These are phyloP conservation scores for Drosophila bunnanda DNA, from an alignment of 2,888 invertebrate genomes.

Conservation along the genomic window DNA sequence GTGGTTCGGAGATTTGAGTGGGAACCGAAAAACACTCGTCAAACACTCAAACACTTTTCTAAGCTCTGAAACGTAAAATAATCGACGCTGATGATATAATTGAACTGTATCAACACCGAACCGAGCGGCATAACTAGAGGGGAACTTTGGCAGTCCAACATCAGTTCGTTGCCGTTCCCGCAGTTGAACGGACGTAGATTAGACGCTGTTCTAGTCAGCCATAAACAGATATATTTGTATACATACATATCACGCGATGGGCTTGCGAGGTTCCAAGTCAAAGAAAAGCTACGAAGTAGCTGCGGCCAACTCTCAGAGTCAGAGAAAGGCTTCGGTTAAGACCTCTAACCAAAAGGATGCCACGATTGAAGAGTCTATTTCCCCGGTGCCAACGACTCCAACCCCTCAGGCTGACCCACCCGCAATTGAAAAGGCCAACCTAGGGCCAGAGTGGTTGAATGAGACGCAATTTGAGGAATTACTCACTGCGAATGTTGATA, in stretches of 20 bases:
- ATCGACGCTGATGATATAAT: constrained; percentile 33
- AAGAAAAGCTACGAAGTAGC: constrained; percentile 59
- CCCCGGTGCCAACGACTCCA: neutral
- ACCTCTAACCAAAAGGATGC: neutral
- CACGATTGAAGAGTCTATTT: neutral
- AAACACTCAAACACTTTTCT: constrained; percentile 17
- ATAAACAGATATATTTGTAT: neutral
- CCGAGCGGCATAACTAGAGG: constrained; percentile 4
- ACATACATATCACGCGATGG: constrained; percentile 43
- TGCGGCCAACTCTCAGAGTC: neutral
- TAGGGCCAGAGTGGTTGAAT: constrained; percentile 73
- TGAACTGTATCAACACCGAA: constrained; percentile 18
- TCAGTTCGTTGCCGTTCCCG: constrained; percentile 24
- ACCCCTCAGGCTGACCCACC: constrained; percentile 2
- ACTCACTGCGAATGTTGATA: constrained; percentile 49
- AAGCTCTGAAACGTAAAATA: constrained; percentile 7
- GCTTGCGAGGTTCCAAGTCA: constrained; percentile 56
- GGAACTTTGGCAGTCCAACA: constrained; percentile 22
- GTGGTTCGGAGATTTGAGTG: neutral
- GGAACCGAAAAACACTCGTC: neutral
- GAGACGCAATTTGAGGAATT: constrained; percentile 65
- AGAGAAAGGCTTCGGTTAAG: constrained; percentile 12
- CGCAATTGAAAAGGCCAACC: constrained; percentile 9
- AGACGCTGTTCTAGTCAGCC: neutral
- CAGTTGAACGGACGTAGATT: constrained; percentile 29